A percentile compares a stretch with the other conserved stretches of the same genome.
phyloP scores from a whole-genome alignment of 2,113 vertebrate genomes.

The Leptocoma aspasia region DNA sequence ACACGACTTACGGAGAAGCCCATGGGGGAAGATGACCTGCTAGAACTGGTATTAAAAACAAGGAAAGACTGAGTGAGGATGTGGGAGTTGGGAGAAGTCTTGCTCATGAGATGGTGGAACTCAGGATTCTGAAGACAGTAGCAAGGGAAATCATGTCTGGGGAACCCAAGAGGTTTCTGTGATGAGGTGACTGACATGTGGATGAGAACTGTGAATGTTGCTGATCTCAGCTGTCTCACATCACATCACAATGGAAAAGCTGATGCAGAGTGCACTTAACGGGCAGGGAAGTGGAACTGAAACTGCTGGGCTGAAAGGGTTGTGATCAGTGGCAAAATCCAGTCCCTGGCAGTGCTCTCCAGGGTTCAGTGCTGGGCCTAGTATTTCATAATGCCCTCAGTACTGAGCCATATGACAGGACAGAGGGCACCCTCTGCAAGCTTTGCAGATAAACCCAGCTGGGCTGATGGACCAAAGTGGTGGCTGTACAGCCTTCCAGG shows the following conservation, averaged over 20 bases:
- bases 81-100: neutral
- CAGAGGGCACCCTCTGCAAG: neutral
- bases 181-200: neutral
- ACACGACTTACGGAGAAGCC: neutral
- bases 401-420: neutral
- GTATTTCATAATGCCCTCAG: neutral
- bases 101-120: neutral
- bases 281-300: neutral
- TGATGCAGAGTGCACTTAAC: neutral
- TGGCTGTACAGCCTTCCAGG: neutral
- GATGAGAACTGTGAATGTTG: neutral
- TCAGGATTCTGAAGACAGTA: neutral
- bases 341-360: neutral
- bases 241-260: neutral
- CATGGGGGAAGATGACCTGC: neutral
- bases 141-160: neutral
- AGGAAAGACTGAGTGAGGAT: neutral
- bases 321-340: neutral
- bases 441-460: neutral
- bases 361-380: neutral
- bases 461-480: neutral
- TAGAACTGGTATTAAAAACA: neutral
- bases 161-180: neutral
- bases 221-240: neutral
- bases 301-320: neutral